Evolutionary conservation across 2,888 invertebrate genomes (phyloP).

Genomic region (Pterobdella sp.): DNA sequence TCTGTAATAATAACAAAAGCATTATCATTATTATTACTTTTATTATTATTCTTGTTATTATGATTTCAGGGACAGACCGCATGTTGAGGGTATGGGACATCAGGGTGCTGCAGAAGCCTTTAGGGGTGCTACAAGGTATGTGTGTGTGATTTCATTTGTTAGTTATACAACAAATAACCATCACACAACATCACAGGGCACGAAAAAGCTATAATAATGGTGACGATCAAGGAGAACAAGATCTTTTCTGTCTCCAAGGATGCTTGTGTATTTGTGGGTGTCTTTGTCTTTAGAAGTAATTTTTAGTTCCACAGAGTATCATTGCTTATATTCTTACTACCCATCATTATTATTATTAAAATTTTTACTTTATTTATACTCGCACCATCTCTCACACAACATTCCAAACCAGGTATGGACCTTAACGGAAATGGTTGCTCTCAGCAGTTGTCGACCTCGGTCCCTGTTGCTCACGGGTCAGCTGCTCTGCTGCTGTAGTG

Average conservation of each 20-base stretch:
- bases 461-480: not conserved
- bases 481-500: not conserved
- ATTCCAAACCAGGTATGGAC: not conserved
- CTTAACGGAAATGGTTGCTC: not conserved
- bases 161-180: not conserved
- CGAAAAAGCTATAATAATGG: constrained; percentile 49
- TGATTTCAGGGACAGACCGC: constrained; percentile 48
- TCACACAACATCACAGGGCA: constrained; percentile 37
- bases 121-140: constrained; percentile 50
- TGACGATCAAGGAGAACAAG: constrained; percentile 49
- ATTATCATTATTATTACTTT: constrained; percentile 5
- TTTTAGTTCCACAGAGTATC: not conserved
- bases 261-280: constrained; percentile 42
- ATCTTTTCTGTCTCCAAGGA: constrained; percentile 52
- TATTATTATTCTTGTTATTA: not conserved
- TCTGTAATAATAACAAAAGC: constrained; percentile 26
- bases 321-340: not conserved
- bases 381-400: not conserved
- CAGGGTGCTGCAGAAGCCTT: constrained; percentile 50
- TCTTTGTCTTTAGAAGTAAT: not conserved
- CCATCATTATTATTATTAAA: not conserved
- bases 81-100: constrained; percentile 52
- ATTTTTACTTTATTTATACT: not conserved
- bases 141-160: not conserved
- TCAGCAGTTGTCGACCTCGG: not conserved